Evolutionary conservation across 2,113 vertebrate genomes (phyloP).

Genomic region (Riparia riparia): DNA sequence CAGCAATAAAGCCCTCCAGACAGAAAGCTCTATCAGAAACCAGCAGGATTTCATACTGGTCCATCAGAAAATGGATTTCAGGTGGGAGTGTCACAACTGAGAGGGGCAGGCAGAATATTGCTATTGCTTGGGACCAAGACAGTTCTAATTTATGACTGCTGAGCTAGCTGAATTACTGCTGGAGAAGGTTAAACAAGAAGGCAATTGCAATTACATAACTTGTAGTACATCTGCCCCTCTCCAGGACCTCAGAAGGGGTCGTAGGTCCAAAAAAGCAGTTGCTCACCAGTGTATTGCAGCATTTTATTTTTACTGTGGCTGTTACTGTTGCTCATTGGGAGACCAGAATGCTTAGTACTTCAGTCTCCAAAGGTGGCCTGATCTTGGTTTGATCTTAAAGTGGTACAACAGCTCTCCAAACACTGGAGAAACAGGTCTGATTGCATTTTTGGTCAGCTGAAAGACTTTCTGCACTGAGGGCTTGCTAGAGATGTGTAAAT

Average conservation of each 20-base stretch:
- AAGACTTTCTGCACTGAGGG: neutral
- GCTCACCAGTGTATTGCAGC: accelerated
- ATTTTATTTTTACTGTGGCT: neutral
- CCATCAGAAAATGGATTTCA: neutral
- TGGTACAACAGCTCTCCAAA: neutral
- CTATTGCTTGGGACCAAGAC: neutral
- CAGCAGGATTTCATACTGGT: neutral
- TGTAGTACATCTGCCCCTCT: neutral
- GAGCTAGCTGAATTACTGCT: neutral
- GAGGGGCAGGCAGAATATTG: neutral
- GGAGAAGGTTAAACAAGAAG: neutral
- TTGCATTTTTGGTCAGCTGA: neutral
- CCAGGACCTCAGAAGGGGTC: neutral
- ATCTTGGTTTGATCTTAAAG: neutral
- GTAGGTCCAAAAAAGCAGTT: neutral
- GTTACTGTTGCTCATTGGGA: neutral
- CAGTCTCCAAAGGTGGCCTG: neutral
- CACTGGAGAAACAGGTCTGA: neutral
- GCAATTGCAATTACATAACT: neutral
- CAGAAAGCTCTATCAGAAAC: neutral
- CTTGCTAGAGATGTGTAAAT: neutral
- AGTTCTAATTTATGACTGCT: neutral
- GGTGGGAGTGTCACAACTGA: neutral
- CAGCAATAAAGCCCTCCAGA: neutral
- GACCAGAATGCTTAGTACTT: neutral